Evolutionary conservation across 2,113 vertebrate genomes (phyloP).

Genomic region (Mionectes macconnelli): DNA sequence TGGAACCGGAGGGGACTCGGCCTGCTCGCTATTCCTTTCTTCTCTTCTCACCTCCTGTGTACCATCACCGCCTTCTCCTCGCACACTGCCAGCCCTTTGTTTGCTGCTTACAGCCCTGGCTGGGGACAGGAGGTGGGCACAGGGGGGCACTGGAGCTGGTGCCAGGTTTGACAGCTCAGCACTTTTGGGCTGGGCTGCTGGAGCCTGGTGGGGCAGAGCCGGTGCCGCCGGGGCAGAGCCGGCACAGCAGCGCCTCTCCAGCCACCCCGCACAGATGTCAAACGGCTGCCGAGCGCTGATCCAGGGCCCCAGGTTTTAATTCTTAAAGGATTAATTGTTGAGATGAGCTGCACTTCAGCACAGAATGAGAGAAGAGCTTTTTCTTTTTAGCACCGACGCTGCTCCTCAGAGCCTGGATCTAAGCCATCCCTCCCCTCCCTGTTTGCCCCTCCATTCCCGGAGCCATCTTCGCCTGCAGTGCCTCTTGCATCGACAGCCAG

Average conservation of each 20-base stretch:
- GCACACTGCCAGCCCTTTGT: background rate
- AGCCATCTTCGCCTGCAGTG: slow-evolving; percentile 49
- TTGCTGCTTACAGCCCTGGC: background rate
- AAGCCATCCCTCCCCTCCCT: slow-evolving; percentile 36
- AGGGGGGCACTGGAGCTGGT: background rate
- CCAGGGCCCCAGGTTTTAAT: background rate
- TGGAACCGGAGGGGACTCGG: background rate
- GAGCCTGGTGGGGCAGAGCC: background rate
- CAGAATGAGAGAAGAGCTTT: background rate
- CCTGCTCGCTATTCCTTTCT: background rate
- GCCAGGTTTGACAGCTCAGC: slow-evolving; percentile 7
- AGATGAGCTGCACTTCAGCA: slow-evolving; percentile 29
- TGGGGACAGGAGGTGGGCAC: background rate
- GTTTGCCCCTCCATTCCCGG: background rate
- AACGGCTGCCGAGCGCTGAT: background rate
- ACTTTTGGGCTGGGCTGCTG: fast-evolving
- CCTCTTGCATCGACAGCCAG: slow-evolving; percentile 48
- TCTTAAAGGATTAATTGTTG: slow-evolving; percentile 40
- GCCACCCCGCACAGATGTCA: background rate
- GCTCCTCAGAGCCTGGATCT: slow-evolving; percentile 56
- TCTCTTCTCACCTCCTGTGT: background rate
- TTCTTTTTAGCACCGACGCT: background rate
- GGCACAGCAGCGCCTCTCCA: background rate
- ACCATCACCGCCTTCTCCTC: background rate
- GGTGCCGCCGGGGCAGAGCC: background rate